Evolutionary conservation across 2,797 vertebrate species (phyloP).

Genomic region (Anniella stebbinsi): DNA sequence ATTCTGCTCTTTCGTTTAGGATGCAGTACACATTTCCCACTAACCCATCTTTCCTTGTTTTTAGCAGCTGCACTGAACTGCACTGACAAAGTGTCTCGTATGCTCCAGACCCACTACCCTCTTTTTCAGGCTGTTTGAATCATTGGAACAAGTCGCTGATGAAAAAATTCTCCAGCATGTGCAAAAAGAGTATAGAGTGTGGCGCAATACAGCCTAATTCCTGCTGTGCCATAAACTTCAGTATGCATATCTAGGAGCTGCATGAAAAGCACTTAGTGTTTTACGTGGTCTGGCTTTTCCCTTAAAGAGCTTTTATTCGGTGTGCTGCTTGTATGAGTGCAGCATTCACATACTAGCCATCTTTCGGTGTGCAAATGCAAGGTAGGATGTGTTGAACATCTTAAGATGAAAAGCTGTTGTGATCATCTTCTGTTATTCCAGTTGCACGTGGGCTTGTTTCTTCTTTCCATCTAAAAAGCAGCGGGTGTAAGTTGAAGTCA

Average conservation of each 20-base stretch:
- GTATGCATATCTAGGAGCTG: not conserved
- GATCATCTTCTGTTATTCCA: not conserved
- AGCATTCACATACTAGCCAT: not conserved
- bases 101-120: not conserved
- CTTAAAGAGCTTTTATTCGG: not conserved
- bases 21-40: not conserved
- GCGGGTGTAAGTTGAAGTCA: not conserved
- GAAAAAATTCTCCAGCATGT: not conserved
- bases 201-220: not conserved
- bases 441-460: not conserved
- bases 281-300: not conserved
- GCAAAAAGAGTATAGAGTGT: not conserved
- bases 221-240: not conserved
- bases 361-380: not conserved
- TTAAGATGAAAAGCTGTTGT: not conserved
- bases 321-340: not conserved
- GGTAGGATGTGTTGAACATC: not conserved
- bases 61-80: not conserved
- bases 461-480: not conserved
- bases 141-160: not conserved
- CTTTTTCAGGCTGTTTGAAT: not conserved
- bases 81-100: not conserved
- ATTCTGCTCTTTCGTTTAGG: not conserved
- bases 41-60: not conserved
- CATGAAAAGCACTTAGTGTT: not conserved